phyloP scores from a whole-genome alignment of 1,140 invertebrate genomes.

The Myzus persicae region DNA sequence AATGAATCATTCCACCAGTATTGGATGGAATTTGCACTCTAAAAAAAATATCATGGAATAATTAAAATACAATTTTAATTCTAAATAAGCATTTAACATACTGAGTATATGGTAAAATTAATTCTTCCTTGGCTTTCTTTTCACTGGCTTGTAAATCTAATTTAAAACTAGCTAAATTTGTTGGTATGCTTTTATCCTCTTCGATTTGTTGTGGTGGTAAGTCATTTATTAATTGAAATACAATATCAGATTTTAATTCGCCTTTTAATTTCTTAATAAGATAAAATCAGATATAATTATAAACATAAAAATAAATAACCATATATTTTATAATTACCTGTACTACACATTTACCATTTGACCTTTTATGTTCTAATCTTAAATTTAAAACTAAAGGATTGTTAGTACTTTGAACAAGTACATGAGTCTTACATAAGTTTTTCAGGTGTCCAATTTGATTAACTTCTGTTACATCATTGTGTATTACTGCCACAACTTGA shows the following conservation, averaged over 20 bases:
- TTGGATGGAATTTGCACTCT: slow-evolving; percentile 34
- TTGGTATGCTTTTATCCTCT: slow-evolving; percentile 18
- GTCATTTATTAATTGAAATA: slow-evolving; percentile 38
- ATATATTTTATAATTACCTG: slow-evolving; percentile 18
- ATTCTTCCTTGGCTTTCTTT: slow-evolving; percentile 51
- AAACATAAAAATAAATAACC: not conserved
- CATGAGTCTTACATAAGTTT: slow-evolving; percentile 49
- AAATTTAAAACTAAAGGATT: slow-evolving; percentile 15
- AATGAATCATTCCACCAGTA: slow-evolving; percentile 53
- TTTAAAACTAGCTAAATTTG: slow-evolving; percentile 55
- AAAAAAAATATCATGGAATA: not conserved
- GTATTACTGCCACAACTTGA: slow-evolving; percentile 37
- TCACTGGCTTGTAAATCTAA: slow-evolving; percentile 52
- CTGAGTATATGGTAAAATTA: slow-evolving; percentile 56
- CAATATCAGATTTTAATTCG: slow-evolving; percentile 31
- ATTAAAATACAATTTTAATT: not conserved
- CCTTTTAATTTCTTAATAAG: slow-evolving; percentile 43
- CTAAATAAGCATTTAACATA: not conserved
- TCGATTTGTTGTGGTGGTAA: not conserved
- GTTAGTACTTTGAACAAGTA: slow-evolving; percentile 20
- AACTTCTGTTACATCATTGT: slow-evolving; percentile 40
- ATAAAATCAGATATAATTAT: not conserved
- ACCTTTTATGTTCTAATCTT: slow-evolving; percentile 53
- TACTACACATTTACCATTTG: slow-evolving; percentile 44
- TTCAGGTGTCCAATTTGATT: slow-evolving; percentile 41